Evolutionary conservation across 2,113 vertebrate species (phyloP).

Genomic region (Coptodon bakossiorum): DNA sequence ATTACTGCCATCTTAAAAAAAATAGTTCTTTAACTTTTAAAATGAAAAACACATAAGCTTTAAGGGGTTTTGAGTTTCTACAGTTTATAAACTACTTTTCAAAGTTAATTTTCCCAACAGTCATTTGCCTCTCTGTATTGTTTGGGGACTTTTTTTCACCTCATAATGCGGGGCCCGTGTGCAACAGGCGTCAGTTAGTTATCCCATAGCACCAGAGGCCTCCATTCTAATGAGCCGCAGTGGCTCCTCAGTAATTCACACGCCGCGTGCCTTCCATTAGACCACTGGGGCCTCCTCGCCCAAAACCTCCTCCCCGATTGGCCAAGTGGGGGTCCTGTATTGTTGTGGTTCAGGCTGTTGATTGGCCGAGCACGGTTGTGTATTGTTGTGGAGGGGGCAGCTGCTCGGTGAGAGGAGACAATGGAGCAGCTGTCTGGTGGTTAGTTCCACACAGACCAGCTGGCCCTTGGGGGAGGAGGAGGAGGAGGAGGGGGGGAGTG

Average conservation of each 20-base stretch:
- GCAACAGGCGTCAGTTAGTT: conserved; percentile 72
- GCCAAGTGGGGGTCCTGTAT: conserved; percentile 81
- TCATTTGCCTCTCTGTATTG: conserved; percentile 42
- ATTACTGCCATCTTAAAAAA: neutral
- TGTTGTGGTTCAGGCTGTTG: conserved; percentile 76
- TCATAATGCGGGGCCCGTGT: conserved; percentile 57
- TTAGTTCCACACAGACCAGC: conserved; percentile 98
- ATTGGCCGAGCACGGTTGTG: conserved; percentile 82
- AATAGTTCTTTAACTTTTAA: neutral
- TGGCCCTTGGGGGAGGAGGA: conserved; percentile 67
- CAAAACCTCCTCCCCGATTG: conserved; percentile 79
- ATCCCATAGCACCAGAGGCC: conserved; percentile 66
- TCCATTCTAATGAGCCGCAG: conserved; percentile 68
- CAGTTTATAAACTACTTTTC: conserved; percentile 6
- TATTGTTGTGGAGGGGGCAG: conserved; percentile 89
- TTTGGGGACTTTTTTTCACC: conserved; percentile 36
- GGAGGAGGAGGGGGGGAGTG: neutral
- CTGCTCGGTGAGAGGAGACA: conserved; percentile 93
- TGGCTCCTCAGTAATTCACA: conserved; percentile 74
- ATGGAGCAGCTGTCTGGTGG: conserved; percentile 99
- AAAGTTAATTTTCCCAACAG: conserved; percentile 38
- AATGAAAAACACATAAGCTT: neutral
- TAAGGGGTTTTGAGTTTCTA: neutral
- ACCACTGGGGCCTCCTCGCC: conserved; percentile 71
- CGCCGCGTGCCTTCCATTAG: conserved; percentile 91